These are phyloP conservation scores for Corythornis cristatus DNA, from an alignment of 2,113 vertebrate species.

Conservation along the genomic window DNA sequence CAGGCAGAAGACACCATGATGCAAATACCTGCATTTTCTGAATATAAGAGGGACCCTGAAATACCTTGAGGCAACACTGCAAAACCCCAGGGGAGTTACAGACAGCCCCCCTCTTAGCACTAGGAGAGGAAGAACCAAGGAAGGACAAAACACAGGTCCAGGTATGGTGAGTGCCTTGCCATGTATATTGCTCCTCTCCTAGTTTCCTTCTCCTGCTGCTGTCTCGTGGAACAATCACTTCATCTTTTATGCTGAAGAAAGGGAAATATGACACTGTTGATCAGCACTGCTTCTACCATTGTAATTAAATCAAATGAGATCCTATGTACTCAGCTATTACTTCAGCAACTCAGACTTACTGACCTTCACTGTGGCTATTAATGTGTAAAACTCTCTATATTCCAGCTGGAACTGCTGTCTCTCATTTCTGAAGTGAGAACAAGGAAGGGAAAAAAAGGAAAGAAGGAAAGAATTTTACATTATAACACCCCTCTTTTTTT, in stretches of 20 bases:
- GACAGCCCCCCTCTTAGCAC: background rate
- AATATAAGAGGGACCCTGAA: background rate
- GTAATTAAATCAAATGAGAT: slow-evolving; percentile 72
- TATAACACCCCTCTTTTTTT: background rate
- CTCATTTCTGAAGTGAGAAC: slow-evolving; percentile 48
- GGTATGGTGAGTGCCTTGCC: background rate
- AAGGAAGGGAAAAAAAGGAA: background rate
- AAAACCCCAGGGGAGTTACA: background rate
- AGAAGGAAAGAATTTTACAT: background rate
- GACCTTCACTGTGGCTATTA: slow-evolving; percentile 67
- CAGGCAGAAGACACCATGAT: background rate
- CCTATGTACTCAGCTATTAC: slow-evolving; percentile 31
- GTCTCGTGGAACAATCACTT: background rate
- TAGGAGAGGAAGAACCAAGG: background rate
- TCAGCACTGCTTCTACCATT: slow-evolving; percentile 31
- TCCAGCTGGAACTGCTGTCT: slow-evolving; percentile 19
- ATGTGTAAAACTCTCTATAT: slow-evolving; percentile 41
- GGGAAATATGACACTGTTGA: slow-evolving; percentile 59
- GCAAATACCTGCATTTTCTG: background rate
- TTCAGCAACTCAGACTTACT: slow-evolving; percentile 54
- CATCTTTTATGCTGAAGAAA: slow-evolving; percentile 35
- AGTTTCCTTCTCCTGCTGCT: background rate
- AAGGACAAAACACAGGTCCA: background rate
- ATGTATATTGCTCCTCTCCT: background rate
- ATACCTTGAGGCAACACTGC: background rate